Evolutionary conservation across 2,113 vertebrate genomes (phyloP), one percentile per base, ranked within the genome.

Genomic region (Noturus placidus): DNA sequence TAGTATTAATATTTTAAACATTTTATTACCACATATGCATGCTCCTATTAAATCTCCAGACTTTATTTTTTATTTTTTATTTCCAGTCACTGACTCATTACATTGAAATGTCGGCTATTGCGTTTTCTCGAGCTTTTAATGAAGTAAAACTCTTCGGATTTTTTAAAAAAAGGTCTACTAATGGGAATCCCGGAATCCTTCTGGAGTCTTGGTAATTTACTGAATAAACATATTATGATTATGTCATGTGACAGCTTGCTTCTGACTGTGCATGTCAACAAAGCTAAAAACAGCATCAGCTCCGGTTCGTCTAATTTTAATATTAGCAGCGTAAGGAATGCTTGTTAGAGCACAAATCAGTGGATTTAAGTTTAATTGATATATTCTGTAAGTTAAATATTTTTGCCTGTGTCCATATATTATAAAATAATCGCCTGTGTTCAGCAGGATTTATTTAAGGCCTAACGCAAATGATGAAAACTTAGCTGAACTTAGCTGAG

Each of bases 11-110:
- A 33, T 56, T 30, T 1, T 9, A 3, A 19, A 33, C n/a, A 79
- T 76, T 30, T 17, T 79, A 19, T 79, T 30, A 56, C n/a, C 72
- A 46, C 38, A 76, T 25, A 76, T 52, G 6, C 70, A 74, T 25
- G 19, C 33, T 38, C 33, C 33, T 38, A 35, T 70, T 27, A 50
- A 50, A 52, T 50, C 1, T 0, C 9, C 14, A 52, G 14, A n/a
- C n/a, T n/a, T n/a, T 82, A 22, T 54, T 30, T 46, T 50, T 65
- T 79, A 81, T 52, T 54, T 30, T 50, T 65, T 79, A 81, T 52
- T 85, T 83, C 74, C 27, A 74, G 46, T 83, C 67, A 90, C 33
- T 91, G 69, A 90, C 72, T 86, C 54, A 54, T 91, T 54, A 82
- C 67, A 88, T 82, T 35, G 15, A 72, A 30, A 83, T 74, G 65